phyloP scores from a whole-genome alignment of 2,888 invertebrate species.

The Lagria hirta region DNA sequence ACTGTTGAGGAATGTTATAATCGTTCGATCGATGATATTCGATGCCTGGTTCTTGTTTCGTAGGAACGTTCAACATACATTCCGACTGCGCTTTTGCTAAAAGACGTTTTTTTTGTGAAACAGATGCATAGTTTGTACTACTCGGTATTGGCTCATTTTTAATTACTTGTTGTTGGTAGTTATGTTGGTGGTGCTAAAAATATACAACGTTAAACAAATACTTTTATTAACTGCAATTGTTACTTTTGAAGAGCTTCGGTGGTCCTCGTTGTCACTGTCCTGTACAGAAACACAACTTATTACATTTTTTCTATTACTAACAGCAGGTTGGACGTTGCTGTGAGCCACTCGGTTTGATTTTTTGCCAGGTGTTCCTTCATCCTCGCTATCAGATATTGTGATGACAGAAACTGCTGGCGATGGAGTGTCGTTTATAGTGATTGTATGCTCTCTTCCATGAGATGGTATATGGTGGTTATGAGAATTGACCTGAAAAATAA shows the following conservation, averaged over 20 bases:
- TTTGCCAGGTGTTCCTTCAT: constrained; percentile 65
- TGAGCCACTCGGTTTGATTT: constrained; percentile 29
- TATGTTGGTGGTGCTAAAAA: too few species aligned
- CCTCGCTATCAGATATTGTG: constrained; percentile 94
- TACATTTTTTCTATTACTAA: constrained; percentile 64
- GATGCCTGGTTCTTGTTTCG: constrained; percentile 62
- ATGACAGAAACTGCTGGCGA: constrained; percentile 94
- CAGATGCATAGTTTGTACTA: constrained; percentile 58
- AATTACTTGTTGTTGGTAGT: constrained; percentile 52
- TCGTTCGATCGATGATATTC: constrained; percentile 51
- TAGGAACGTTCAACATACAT: constrained; percentile 62
- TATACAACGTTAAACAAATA: too few species aligned
- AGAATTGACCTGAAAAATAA: constrained; percentile 8
- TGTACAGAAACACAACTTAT: constrained; percentile 78
- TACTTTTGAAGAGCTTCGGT: constrained; percentile 58
- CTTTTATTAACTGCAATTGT: constrained; percentile 6
- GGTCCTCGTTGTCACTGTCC: constrained; percentile 73
- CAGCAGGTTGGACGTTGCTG: constrained; percentile 25
- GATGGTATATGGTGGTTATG: constrained; percentile 44
- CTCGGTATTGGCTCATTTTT: constrained; percentile 60
- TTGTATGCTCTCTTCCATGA: constrained; percentile 72
- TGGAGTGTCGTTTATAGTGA: constrained; percentile 93
- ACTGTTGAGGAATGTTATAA: constrained; percentile 39
- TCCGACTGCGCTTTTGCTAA: constrained; percentile 84
- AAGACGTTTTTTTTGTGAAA: constrained; percentile 86